Conservation (phyloP, 2,888 invertebrate genomes). For the Bembecia ichneumoniformis region DNA sequence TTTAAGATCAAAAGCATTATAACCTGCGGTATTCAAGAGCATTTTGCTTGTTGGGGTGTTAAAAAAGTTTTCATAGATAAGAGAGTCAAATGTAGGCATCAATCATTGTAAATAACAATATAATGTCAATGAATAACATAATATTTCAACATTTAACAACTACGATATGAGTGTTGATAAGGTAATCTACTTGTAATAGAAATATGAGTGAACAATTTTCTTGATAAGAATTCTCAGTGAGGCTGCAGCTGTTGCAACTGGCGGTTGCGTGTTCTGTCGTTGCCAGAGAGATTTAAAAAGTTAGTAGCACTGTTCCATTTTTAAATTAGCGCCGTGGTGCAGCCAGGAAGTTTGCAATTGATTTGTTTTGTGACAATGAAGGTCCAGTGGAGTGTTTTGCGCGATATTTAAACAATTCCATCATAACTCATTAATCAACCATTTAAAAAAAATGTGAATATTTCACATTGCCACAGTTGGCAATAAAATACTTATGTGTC, state of each 20-base stretch:
- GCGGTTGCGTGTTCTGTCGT: constrained; percentile 1
- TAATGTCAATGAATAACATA: constrained; percentile 26
- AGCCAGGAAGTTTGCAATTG: not conserved
- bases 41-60: too few species aligned
- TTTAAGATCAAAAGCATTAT: too few species aligned
- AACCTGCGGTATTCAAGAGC: too few species aligned
- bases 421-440: too few species aligned
- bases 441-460: too few species aligned
- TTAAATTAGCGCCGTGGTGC: not conserved
- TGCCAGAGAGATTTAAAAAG: constrained; percentile 9
- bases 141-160: constrained; percentile 33
- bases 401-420: too few species aligned
- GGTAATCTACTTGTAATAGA: constrained; percentile 43
- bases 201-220: constrained; percentile 6
- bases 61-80: too few species aligned
- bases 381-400: too few species aligned
- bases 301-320: constrained; percentile 10
- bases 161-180: constrained; percentile 55
- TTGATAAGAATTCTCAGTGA: constrained; percentile 42
- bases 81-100: constrained; percentile 16
- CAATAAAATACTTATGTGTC: too few species aligned
- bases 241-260: constrained; percentile 6
- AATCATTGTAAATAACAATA: constrained; percentile 29
- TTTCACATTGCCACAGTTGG: too few species aligned
- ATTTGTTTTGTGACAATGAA: not conserved